A percentile compares a stretch with the other conserved stretches of the same genome.
Evolutionary conservation across 2,888 invertebrate genomes (phyloP).

Genomic region (Tiphia femorata): DNA sequence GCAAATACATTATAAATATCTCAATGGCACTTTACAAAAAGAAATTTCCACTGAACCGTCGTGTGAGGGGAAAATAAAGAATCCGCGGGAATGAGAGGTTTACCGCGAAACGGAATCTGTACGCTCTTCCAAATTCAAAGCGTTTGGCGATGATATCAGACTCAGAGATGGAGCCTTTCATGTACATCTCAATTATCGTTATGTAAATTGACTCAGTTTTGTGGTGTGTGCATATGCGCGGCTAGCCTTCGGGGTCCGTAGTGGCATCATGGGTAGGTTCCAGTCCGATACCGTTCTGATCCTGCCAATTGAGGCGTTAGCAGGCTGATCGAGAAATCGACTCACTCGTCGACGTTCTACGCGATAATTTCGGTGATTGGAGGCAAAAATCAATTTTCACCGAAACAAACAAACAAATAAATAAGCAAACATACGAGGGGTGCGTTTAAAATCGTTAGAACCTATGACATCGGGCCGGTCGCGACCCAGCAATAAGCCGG

Average conservation of each 20-base stretch:
- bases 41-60: too few relatives aligned
- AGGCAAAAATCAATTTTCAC: neutral
- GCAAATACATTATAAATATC: too few relatives aligned
- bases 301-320: too few relatives aligned
- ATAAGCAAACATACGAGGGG: too few relatives aligned
- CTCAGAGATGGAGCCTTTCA: slow-evolving; percentile 54
- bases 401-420: neutral
- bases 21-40: too few relatives aligned
- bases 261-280: slow-evolving; percentile 1
- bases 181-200: slow-evolving; percentile 66
- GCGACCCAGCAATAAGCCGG: too few relatives aligned
- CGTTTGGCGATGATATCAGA: slow-evolving; percentile 38
- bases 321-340: too few relatives aligned
- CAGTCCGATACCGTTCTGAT: too few relatives aligned
- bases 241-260: slow-evolving; percentile 34
- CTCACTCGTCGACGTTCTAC: too few relatives aligned
- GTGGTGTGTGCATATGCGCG: slow-evolving; percentile 46
- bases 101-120: slow-evolving; percentile 29
- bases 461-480: too few relatives aligned
- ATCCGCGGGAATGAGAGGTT: too few relatives aligned
- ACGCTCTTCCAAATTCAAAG: slow-evolving; percentile 40
- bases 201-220: slow-evolving; percentile 66
- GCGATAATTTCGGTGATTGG: neutral
- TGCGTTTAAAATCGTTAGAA: neutral
- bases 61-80: too few relatives aligned